Evolutionary conservation across 2,113 vertebrate genomes (phyloP), one percentile per base, ranked within the genome.

Genomic region (Lepisosteus osseus): DNA sequence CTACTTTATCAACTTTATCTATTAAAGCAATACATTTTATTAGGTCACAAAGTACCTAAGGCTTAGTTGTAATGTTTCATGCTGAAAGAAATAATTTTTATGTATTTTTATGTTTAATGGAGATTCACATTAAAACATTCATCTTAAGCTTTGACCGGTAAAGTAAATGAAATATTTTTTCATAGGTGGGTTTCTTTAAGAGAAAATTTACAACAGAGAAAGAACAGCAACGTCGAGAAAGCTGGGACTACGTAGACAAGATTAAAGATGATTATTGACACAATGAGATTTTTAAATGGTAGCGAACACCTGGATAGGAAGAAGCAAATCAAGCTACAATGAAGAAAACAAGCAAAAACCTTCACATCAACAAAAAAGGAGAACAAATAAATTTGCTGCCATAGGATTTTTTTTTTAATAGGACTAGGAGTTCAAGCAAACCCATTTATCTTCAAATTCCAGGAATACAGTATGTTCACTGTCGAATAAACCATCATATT

Each of bases 151-250:
- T 59, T 14, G 11, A 29, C 29, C 29, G 29, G 29, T 29, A 29
- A 59, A 59, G 4, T 59, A 59, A 29, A 14, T 59, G 13, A 59
- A 12, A 55, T 70, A 4, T 75, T 45, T 6, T 14, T 59, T 65
- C 45, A n/a, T 59, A 51, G 97, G 81, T 84, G 63, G 96, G 95
- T 54, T 99, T 99, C 93, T 99, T 99, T 76, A 94, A 95, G 90
- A 92, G 96, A 79, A 85, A 84, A n/a, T 89, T 93, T 65, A 89
- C 90, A 80, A 76, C 84, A 7, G 78, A 86, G 67, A 82, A 90
- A 83, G 90, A 94, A 61, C 78, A 82, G 64, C 87, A 89, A n/a
- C 86, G 78, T 70, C 90, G 93, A 82, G 85, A 94, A 73, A 97
- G 95, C 79, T 97, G 95, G 96, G 95, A 94, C 82, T 96, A 95